Evolutionary conservation across 2,797 vertebrate species (phyloP).

Genomic region (Macropodus opercularis): DNA sequence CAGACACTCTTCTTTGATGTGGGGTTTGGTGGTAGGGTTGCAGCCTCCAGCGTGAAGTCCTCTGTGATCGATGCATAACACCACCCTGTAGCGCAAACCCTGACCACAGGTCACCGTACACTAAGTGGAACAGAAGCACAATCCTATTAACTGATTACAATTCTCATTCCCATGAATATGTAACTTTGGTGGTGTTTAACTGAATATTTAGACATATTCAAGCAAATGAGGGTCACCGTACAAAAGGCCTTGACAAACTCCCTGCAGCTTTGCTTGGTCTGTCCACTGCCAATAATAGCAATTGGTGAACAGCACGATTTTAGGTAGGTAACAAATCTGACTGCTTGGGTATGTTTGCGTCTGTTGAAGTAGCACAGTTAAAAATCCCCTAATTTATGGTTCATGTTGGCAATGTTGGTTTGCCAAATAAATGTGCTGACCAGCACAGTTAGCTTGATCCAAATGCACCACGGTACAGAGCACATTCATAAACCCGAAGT

Average conservation of each 20-base stretch:
- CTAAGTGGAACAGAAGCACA: conserved; percentile 66
- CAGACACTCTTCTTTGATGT: conserved; percentile 96
- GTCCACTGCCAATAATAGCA: conserved; percentile 77
- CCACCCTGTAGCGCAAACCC: conserved; percentile 95
- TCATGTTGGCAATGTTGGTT: conserved; percentile 21
- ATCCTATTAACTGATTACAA: background rate
- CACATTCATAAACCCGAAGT: conserved; percentile 1
- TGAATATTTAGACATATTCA: conserved; percentile 21
- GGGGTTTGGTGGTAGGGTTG: conserved; percentile 92
- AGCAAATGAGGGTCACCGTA: conserved; percentile 34
- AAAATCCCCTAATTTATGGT: conserved; percentile 56
- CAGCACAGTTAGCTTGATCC: conserved; percentile 22
- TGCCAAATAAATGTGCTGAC: conserved; percentile 12
- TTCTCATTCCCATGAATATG: conserved; percentile 1
- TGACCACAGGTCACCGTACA: conserved; percentile 97
- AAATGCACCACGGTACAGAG: conserved; percentile 5
- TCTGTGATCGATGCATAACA: conserved; percentile 94
- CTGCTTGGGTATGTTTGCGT: conserved; percentile 37
- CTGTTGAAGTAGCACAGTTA: conserved; percentile 32
- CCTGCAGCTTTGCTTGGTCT: conserved; percentile 47
- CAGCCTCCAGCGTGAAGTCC: conserved; percentile 95
- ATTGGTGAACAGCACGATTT: conserved; percentile 75
- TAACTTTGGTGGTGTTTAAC: conserved; percentile 25
- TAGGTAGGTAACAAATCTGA: conserved; percentile 66
- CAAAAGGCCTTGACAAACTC: conserved; percentile 50